Base-by-base conservation (phyloP, 2,888 invertebrate genomes). In the Ptychoptera contaminata region DNA sequence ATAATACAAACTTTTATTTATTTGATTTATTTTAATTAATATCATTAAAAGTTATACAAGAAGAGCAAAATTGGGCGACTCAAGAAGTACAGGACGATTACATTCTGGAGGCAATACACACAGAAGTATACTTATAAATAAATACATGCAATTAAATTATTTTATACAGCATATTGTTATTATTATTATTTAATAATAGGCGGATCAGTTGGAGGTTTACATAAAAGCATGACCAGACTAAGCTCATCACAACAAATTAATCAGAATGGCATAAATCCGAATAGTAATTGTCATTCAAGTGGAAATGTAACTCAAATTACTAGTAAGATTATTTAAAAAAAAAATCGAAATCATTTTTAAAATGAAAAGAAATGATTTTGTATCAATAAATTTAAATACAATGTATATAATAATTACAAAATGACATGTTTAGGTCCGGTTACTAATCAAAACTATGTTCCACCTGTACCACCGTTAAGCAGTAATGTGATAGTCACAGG, bases 141-240 rank as follows among this genome's bases (percentile, higher is more conserved):
- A 5, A 23, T 23, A 23, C 7, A 7, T 23, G 23, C 23, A 23
- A 23, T 23, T 23, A n/a, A n/a, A n/a, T n/a, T n/a, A n/a, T n/a
- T n/a, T n/a, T n/a, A n/a, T n/a, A n/a, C n/a, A n/a, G n/a, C n/a
- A n/a, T n/a, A 5, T 7, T 23, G 7, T 23, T 23, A 23, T 5
- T 23, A 23, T 23, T 5, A 5, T 39, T 32, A 15, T 30, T 29
- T 43, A 37, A 38, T 47, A 40, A 11, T 42, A 50, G 52, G 52
- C 34, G 81, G 82, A 12, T 82, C 82, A 1, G 79, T 82, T 11
- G 81, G 82, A 8, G 84, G 83, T 1, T 68, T 84, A 5, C 83
- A 84, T 59, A 84, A 83, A 60, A 84, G 84, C 59, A 83, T 85
- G 83, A 84, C 84, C 8, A 72, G 83, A 35, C 61, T 85, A 48